Evolutionary conservation across 2,888 invertebrate genomes (phyloP), one percentile per base, ranked within the genome.

Genomic region (Serrognathus titanus): DNA sequence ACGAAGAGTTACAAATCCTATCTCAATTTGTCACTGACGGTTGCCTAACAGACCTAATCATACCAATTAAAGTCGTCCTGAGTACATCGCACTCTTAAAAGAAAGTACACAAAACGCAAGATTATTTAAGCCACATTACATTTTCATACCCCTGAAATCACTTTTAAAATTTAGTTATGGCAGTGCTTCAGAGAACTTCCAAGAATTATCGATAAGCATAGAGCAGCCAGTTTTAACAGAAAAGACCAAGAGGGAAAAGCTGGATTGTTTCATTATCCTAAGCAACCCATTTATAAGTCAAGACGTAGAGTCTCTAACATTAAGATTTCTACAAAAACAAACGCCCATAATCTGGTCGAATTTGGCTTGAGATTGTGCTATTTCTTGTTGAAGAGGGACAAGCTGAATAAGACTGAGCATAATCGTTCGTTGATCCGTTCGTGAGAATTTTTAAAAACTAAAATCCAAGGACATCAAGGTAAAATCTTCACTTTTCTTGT

Each of bases 331-430:
- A 81, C 82, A 1, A 86, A 87, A 71, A 88, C 92, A 0, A 96
- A 96, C 73, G 87, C 89, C 2, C 93, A 97, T 72, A 83, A 96
- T 0, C 78, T 97, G 47, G 86, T 94, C 0, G 95, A 96, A 76
- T 97, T 97, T 75, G 95, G 94, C 39, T 79, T 97, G 57, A 88
- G 89, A 69, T 79, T 94, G 38, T 82, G 90, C 8, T 85, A 88
- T 63, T 83, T 88, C 47, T 80, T 92, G 49, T 72, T 94, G 41
- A 92, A 92, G 75, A 81, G 88, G 47, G 90, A 93, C 66, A 89
- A 88, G 72, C 75, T 90, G 0, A 75, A 81, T 2, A 81, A 83
- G 48, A 75, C 80, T 37, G 82, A 84, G 50, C 87, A 85, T 66
- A 82, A 61, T 80, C 83, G 0, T 87, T 85, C 70, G 77, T 97